Conservation (phyloP, 2,888 invertebrate genomes). For the Erebia epiphron region DNA sequence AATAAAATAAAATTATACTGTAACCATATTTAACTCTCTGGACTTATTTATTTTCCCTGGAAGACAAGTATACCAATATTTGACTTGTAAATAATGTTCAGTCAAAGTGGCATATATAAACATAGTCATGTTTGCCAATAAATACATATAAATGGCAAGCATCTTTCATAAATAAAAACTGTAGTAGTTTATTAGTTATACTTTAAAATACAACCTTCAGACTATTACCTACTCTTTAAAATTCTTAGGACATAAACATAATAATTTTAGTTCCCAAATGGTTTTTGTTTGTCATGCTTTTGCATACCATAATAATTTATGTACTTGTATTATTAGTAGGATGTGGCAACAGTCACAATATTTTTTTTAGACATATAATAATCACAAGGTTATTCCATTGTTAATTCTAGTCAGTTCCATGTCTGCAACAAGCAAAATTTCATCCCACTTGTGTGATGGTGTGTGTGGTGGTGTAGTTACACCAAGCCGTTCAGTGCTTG, state of each 20-base stretch:
- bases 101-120: slow-evolving; percentile 38
- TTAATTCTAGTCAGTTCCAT: slow-evolving; percentile 84
- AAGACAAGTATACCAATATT: slow-evolving; percentile 64
- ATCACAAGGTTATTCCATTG: slow-evolving; percentile 71
- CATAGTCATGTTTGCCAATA: slow-evolving; percentile 34
- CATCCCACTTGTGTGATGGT: slow-evolving; percentile 81
- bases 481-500: slow-evolving; percentile 65
- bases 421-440: slow-evolving; percentile 81
- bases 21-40: slow-evolving; percentile 16
- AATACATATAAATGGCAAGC: slow-evolving; percentile 39
- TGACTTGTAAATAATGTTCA: slow-evolving; percentile 52
- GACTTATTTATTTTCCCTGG: slow-evolving; percentile 54
- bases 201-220: background rate
- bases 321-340: background rate
- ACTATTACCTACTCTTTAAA: background rate
- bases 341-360: slow-evolving; percentile 1
- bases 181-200: background rate
- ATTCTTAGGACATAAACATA: background rate
- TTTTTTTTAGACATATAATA: slow-evolving; percentile 37
- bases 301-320: background rate
- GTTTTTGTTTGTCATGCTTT: slow-evolving; percentile 7
- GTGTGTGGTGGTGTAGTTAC: slow-evolving; percentile 73
- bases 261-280: background rate
- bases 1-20: slow-evolving; percentile 62
- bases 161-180: slow-evolving; percentile 14